Percentiles rank a stretch among this genome's conserved stretches.
Conservation (phyloP, 1,140 invertebrate genomes). For the Heterodera carotae region DNA sequence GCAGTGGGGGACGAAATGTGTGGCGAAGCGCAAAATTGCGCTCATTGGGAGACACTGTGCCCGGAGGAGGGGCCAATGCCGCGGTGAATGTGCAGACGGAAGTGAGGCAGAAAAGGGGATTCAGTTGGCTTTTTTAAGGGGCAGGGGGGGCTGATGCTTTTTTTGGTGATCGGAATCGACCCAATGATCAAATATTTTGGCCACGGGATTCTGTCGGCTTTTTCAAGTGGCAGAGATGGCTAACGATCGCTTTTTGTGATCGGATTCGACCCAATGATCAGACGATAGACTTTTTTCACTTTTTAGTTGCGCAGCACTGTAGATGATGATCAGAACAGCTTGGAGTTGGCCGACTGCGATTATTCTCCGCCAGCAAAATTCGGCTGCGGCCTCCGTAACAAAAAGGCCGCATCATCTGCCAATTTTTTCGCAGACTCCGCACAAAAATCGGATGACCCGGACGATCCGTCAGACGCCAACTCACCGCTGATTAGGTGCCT, state of each 20-base stretch:
- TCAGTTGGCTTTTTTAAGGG: too few relatives aligned
- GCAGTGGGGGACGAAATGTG: background rate
- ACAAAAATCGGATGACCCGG: slow-evolving; percentile 42
- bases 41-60: background rate
- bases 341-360: background rate
- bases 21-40: background rate
- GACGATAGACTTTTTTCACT: background rate
- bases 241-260: too few relatives aligned
- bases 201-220: too few relatives aligned
- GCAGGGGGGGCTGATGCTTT: too few relatives aligned
- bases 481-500: slow-evolving; percentile 4
- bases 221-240: too few relatives aligned
- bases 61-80: too few relatives aligned
- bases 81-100: background rate
- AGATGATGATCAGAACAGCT: background rate
- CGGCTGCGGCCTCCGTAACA: slow-evolving; percentile 54
- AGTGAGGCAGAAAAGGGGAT: background rate
- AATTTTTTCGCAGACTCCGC: slow-evolving; percentile 51
- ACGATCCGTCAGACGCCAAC: slow-evolving; percentile 1
- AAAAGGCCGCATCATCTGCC: slow-evolving; percentile 1
- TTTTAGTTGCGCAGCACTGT: background rate
- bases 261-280: background rate
- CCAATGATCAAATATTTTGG: too few relatives aligned
- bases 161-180: too few relatives aligned
- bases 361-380: background rate